phyloP scores from a whole-genome alignment of 1,140 invertebrate genomes.

The Cotesia chilonis region DNA sequence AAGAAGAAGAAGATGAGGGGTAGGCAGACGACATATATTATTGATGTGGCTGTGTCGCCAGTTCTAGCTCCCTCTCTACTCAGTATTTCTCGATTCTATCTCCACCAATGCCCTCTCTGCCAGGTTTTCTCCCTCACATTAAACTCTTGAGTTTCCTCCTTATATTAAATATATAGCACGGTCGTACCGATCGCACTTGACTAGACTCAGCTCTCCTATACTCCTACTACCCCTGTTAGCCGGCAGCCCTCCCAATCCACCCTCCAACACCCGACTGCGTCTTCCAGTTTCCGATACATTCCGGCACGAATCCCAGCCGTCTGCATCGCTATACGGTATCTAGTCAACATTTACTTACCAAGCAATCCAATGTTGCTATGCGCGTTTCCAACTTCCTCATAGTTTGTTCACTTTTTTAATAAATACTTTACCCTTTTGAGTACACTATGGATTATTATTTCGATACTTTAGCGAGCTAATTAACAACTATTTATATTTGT shows the following conservation, averaged over 20 bases:
- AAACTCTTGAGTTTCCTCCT: neutral
- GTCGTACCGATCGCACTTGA: neutral
- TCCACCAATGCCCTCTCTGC: conserved; percentile 29
- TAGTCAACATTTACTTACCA: conserved; percentile 23
- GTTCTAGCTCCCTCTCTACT: conserved; percentile 35
- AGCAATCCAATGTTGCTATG: conserved; percentile 37
- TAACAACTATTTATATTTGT: no score
- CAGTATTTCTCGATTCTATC: conserved; percentile 26
- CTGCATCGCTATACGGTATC: conserved; percentile 28
- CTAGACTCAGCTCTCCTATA: conserved; percentile 34
- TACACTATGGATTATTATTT: no score
- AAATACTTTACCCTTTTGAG: no score
- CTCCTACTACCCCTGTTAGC: neutral
- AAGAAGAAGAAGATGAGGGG: conserved; percentile 36
- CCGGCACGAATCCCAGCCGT: conserved; percentile 43
- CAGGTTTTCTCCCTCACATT: conserved; percentile 15
- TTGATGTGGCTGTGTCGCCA: conserved; percentile 52
- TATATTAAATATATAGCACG: no score
- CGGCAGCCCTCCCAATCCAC: conserved; percentile 22
- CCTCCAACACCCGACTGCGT: conserved; percentile 39
- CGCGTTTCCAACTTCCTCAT: conserved; percentile 21
- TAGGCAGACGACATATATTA: conserved; percentile 52
- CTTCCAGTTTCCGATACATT: conserved; percentile 52
- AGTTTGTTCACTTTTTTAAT: neutral
- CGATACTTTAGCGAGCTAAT: no score